A percentile compares a stretch with the other conserved stretches of the same genome.
phyloP scores from a whole-genome alignment of 2,888 invertebrate genomes.

The Adineta ricciae region DNA sequence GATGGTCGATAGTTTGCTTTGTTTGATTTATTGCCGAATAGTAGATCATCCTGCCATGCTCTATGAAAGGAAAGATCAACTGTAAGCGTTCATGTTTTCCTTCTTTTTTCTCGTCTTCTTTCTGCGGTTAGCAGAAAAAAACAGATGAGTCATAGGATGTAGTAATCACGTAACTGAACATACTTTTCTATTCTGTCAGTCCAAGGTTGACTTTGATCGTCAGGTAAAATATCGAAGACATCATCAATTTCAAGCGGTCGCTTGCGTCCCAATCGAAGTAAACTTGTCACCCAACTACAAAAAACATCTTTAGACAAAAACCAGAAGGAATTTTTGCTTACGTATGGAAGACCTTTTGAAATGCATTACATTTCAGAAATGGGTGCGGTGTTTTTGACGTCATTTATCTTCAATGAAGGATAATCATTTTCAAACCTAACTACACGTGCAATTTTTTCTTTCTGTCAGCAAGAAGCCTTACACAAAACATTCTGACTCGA shows the following conservation, averaged over 20 bases:
- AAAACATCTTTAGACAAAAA: not conserved
- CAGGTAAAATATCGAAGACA: conserved; percentile 18
- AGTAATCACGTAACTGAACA: not conserved
- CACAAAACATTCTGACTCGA: too few relatives aligned
- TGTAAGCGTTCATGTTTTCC: too few relatives aligned
- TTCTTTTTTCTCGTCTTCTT: not conserved
- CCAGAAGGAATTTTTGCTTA: not conserved
- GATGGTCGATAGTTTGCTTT: not conserved
- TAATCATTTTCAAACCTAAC: not conserved
- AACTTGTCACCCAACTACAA: conserved; percentile 24
- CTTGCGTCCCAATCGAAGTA: conserved; percentile 26
- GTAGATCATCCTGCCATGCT: not conserved
- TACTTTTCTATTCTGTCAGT: conserved; percentile 25
- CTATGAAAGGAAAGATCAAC: not conserved
- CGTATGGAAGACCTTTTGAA: not conserved
- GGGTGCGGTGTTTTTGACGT: not conserved
- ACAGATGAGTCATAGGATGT: not conserved
- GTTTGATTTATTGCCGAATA: not conserved
- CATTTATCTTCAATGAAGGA: not conserved
- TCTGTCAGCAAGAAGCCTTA: too few relatives aligned
- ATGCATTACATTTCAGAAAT: not conserved
- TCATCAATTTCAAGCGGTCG: conserved; percentile 26
- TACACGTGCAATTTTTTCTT: too few relatives aligned
- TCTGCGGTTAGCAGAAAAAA: not conserved
- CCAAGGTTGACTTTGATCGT: conserved; percentile 23